These are phyloP conservation scores for Urocynchramus pylzowi DNA, from an alignment of 2,113 vertebrate species.

Conservation along the genomic window DNA sequence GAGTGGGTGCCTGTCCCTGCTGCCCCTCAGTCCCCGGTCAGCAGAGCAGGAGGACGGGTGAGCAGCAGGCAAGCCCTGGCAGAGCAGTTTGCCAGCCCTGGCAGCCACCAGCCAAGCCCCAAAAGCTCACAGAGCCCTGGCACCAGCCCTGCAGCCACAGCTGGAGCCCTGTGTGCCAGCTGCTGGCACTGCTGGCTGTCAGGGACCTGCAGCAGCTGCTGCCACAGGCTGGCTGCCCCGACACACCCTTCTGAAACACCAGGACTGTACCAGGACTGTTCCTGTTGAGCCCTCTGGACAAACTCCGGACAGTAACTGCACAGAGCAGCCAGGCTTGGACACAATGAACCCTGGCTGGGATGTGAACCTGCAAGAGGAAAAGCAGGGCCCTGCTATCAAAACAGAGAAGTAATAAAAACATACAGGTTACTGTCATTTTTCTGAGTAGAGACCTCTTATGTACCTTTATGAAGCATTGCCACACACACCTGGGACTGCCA, in stretches of 20 bases:
- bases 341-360: neutral
- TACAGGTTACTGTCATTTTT: neutral
- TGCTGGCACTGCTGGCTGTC: neutral
- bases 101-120: neutral
- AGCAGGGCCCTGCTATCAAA: neutral
- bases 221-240: neutral
- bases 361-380: neutral
- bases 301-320: neutral
- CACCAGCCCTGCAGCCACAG: neutral
- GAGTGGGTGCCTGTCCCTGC: neutral
- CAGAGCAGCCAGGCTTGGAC: neutral
- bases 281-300: neutral
- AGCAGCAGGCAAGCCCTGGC: neutral
- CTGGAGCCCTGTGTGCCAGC: neutral
- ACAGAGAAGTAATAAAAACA: neutral
- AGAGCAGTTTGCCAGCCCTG: neutral
- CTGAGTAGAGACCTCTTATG: neutral
- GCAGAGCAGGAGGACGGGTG: fast-evolving
- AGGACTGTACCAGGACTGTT: fast-evolving
- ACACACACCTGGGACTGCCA: too few species aligned
- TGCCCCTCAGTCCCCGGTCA: neutral
- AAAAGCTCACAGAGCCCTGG: fast-evolving
- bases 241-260: neutral
- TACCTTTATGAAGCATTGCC: neutral
- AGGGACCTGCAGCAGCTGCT: neutral